Conservation (phyloP, 2,113 vertebrate species). For the Raja brachyura region DNA sequence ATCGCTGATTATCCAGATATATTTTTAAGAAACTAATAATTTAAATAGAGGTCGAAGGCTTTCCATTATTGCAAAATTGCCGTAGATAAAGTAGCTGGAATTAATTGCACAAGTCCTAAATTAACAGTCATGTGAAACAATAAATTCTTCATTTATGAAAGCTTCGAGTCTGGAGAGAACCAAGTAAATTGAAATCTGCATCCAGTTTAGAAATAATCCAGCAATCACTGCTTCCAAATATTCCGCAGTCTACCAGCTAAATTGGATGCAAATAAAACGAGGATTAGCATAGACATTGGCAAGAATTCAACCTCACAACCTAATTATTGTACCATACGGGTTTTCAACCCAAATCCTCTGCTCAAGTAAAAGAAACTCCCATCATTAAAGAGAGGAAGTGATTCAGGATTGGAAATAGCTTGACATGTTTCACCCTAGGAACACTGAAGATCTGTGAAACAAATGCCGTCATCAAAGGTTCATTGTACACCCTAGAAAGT, state of each 20-base stretch:
- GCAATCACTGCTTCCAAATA: not conserved
- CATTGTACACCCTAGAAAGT: not conserved
- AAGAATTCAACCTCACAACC: not conserved
- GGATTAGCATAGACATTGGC: not conserved
- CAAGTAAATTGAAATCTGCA: not conserved
- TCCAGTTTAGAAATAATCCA: conserved; percentile 7
- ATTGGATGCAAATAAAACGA: not conserved
- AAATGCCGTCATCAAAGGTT: not conserved
- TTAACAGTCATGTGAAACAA: not conserved
- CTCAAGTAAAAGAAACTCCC: not conserved
- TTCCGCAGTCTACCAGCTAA: not conserved
- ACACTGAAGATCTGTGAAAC: not conserved
- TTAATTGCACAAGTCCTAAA: not conserved
- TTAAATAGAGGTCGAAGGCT: not conserved
- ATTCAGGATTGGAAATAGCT: not conserved
- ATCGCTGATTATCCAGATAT: not conserved
- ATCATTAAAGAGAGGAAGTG: not conserved
- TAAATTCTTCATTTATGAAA: not conserved
- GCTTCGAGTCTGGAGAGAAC: not conserved
- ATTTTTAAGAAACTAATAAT: not conserved
- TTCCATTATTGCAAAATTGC: not conserved
- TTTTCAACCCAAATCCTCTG: not conserved
- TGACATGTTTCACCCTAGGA: not conserved
- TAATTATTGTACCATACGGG: not conserved
- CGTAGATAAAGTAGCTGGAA: not conserved